phyloP scores from a whole-genome alignment of 2,797 vertebrate genomes.

The Zalophus californianus region DNA sequence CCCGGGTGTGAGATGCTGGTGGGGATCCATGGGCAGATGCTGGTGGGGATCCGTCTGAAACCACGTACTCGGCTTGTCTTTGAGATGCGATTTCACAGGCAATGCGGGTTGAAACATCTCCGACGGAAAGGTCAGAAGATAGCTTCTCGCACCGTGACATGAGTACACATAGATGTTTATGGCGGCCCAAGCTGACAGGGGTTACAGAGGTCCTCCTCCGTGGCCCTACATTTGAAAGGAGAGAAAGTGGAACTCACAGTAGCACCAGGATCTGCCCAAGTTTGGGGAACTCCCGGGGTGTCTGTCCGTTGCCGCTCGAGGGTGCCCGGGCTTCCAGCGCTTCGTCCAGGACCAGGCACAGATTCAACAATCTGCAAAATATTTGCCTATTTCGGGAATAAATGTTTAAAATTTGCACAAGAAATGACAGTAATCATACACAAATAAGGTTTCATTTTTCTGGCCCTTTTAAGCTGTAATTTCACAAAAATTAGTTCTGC shows the following conservation, averaged over 20 bases:
- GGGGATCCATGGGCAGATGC: neutral
- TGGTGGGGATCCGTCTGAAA: neutral
- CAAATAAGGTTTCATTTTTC: neutral
- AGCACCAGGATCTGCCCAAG: neutral
- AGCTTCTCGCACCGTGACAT: neutral
- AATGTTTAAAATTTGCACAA: neutral
- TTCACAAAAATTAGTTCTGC: neutral
- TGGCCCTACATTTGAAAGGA: neutral
- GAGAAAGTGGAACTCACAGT: neutral
- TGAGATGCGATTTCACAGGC: neutral
- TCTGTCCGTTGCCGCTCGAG: fast-evolving
- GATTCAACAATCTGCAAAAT: neutral
- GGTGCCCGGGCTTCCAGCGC: neutral
- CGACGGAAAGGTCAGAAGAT: neutral
- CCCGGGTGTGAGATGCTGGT: neutral
- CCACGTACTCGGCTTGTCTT: neutral
- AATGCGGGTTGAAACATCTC: neutral
- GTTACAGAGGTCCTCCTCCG: fast-evolving
- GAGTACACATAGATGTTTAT: neutral
- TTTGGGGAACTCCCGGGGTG: neutral
- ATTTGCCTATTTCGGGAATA: neutral
- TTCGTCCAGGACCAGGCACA: neutral
- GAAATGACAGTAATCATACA: neutral
- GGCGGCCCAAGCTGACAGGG: neutral
- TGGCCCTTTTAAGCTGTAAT: neutral